Base-by-base conservation (phyloP, 2,888 invertebrate genomes). In the Drosophila neoperkinsi region DNA sequence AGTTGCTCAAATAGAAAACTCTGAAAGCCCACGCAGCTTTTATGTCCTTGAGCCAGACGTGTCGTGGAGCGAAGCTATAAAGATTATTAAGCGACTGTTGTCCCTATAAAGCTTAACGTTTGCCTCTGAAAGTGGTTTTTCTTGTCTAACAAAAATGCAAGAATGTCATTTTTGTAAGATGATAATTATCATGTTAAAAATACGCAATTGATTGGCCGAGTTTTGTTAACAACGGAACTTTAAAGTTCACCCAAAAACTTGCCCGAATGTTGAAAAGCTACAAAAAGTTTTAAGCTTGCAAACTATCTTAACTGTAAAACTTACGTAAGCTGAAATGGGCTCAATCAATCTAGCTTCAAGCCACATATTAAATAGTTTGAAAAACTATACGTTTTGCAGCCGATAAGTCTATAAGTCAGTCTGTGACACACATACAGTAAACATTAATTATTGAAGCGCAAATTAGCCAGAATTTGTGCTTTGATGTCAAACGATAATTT, bases 41-140 rank as follows among this genome's bases (percentile, higher is more conserved):
- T 49, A 79, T 63, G 65, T 51, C 62, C 74, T 79, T 53, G 49
- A 68, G 38, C 33, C 21, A 60, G 65, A 72, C 78, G 81, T 77
- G 72, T 49, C 57, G 16, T 33, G 46, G 13, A 63, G 53, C 36
- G 33, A 5, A 11, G 63, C 60, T 21, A 50, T 59, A 68, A 77
- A 62, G 77, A 77, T 77, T 81, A 81, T 77, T 61, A 55, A 67
- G 57, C 52, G 38, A 36, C 10, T 62, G 41, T 43, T 61, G 13
- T 30, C 1, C 41, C 25, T 25, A 21, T 38, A 57, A 43, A 65
- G 41, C 31, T 52, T 28, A 67, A 33, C 13, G 11, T 13, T 16
- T 2, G 18, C 30, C 6, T 2, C 43, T 50, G 11, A 11, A 33
- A 70, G 65, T 80, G 52, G 62, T 59, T 77, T 80, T 57, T 55